Conservation (phyloP, 2,888 invertebrate genomes). For the Pristionchus mayeri region DNA sequence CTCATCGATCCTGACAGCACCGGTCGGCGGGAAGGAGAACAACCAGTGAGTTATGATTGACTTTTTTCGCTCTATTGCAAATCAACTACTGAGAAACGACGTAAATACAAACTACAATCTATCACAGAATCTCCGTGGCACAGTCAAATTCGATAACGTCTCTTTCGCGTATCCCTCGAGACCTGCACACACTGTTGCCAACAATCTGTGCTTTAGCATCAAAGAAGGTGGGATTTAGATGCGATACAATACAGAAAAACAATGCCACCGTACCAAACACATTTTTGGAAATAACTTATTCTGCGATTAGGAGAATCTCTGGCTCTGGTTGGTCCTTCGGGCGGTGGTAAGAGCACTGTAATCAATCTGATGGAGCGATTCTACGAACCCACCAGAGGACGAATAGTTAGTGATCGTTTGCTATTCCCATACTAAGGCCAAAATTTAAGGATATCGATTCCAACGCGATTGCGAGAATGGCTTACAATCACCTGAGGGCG, state of each 20-base stretch:
- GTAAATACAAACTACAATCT: background rate
- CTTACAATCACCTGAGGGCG: constrained; percentile 83
- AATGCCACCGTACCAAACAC: background rate
- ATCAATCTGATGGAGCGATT: constrained; percentile 87
- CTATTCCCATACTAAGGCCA: background rate
- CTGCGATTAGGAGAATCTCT: constrained; percentile 54
- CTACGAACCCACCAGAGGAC: constrained; percentile 84
- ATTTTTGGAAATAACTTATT: background rate
- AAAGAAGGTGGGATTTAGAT: too few relatives aligned
- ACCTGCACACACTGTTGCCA: constrained; percentile 3
- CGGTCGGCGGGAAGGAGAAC: background rate
- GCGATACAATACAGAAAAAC: background rate
- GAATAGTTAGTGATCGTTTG: constrained; percentile 80
- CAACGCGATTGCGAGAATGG: constrained; percentile 82
- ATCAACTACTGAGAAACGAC: background rate
- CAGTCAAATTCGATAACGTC: background rate
- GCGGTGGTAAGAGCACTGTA: constrained; percentile 90
- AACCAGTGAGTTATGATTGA: background rate
- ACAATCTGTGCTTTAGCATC: background rate
- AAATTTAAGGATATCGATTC: constrained; percentile 69
- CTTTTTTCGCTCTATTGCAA: background rate
- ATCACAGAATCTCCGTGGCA: constrained; percentile 18
- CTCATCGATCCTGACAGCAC: background rate
- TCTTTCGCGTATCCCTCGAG: constrained; percentile 42
- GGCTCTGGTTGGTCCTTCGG: constrained; percentile 82